Percentiles rank a stretch among this genome's conserved stretches.
These are phyloP conservation scores for Aurelia sp. DNA, from an alignment of 30 jellyfish, hydroid and myxozoan species.

Conservation along the genomic window DNA sequence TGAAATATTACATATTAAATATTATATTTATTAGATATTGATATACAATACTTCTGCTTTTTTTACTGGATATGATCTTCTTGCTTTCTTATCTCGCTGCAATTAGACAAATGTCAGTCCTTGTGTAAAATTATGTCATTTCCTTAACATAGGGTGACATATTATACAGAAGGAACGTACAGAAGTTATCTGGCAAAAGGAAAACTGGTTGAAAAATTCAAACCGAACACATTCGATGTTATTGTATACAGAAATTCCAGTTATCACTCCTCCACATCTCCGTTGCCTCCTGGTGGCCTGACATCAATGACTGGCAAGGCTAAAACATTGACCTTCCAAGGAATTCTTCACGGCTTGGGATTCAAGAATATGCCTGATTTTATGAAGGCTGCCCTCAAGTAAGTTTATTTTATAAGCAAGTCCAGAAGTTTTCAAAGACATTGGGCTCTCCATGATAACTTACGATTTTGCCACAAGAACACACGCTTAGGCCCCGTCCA, in stretches of 20 bases:
- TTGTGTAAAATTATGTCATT: not conserved
- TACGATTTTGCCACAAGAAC: too few relatives aligned
- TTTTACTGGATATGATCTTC: too few relatives aligned
- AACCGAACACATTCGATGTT: slow-evolving; percentile 72
- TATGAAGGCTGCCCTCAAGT: slow-evolving; percentile 76
- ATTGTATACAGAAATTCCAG: slow-evolving; percentile 74
- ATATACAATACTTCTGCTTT: too few relatives aligned
- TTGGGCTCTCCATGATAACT: too few relatives aligned
- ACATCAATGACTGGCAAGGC: slow-evolving; percentile 79
- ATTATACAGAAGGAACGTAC: slow-evolving; percentile 91
- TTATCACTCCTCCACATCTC: slow-evolving; percentile 66
- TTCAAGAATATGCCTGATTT: slow-evolving; percentile 66
- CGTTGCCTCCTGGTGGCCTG: slow-evolving; percentile 79
- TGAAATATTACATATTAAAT: too few relatives aligned
- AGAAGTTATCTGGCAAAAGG: slow-evolving; percentile 95
- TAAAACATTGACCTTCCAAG: slow-evolving; percentile 64
- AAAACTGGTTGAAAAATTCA: slow-evolving; percentile 58
- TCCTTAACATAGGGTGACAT: slow-evolving; percentile 67
- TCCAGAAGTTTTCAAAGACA: too few relatives aligned
- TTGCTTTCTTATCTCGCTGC: too few relatives aligned
- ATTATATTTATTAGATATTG: too few relatives aligned
- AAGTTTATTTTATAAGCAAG: not conserved
- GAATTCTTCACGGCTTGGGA: slow-evolving; percentile 76
- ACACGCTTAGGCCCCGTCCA: too few relatives aligned
- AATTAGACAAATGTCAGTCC: too few relatives aligned